These are phyloP conservation scores for Glaucidium brasilianum DNA, from an alignment of 2,113 vertebrate genomes.

Conservation along the genomic window DNA sequence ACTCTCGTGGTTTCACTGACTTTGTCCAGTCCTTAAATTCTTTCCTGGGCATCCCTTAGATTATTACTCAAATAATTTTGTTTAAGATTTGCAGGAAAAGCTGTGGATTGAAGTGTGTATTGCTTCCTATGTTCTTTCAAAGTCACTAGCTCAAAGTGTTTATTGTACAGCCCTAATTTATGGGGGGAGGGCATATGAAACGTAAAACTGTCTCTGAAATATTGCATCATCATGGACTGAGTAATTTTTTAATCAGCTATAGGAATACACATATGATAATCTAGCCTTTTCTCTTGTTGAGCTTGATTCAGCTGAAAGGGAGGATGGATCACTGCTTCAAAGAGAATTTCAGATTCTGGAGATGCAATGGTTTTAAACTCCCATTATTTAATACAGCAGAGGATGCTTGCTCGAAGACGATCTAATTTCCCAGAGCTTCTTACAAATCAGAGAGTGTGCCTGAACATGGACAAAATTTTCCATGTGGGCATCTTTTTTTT, in stretches of 20 bases:
- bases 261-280: neutral
- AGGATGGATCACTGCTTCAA: neutral
- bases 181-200: neutral
- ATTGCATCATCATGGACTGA: accelerated
- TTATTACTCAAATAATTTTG: neutral
- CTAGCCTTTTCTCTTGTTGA: neutral
- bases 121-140: neutral
- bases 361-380: neutral
- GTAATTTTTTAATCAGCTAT: neutral
- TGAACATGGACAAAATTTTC: neutral
- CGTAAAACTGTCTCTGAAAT: neutral
- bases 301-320: neutral
- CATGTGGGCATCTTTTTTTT: neutral
- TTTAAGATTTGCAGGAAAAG: neutral
- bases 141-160: neutral
- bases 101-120: neutral
- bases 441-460: neutral
- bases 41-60: neutral
- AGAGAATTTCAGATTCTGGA: neutral
- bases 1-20: neutral
- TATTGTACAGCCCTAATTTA: neutral
- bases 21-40: neutral
- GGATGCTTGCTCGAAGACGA: neutral
- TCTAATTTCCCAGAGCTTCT: neutral
- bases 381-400: neutral